Conservation (phyloP, 2,797 vertebrate species). For the Cyclura pinguis region DNA sequence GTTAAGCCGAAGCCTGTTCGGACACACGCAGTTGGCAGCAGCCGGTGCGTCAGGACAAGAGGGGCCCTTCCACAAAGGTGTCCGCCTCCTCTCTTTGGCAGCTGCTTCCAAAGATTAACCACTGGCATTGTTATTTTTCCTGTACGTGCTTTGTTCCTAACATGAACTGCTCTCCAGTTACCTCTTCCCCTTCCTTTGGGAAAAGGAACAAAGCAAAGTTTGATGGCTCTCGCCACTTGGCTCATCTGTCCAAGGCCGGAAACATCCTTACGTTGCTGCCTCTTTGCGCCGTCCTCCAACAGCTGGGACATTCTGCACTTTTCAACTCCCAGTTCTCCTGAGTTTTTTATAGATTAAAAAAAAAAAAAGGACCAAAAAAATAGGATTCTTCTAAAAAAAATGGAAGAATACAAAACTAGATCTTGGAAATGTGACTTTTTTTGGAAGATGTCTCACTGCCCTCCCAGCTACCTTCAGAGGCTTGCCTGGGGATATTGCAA, state of each 20-base stretch:
- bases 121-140: background rate
- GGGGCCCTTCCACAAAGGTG: background rate
- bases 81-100: background rate
- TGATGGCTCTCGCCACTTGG: background rate
- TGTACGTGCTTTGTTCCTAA: background rate
- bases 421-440: too few species aligned
- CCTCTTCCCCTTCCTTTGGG: conserved; percentile 12
- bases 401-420: too few species aligned
- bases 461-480: too few species aligned
- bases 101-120: background rate
- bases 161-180: background rate
- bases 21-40: background rate
- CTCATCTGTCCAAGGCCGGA: background rate
- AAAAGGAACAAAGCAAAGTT: background rate
- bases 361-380: background rate
- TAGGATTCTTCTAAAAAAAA: too few species aligned
- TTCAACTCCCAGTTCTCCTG: background rate
- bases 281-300: background rate
- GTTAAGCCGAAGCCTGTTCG: too few species aligned
- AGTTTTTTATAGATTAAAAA: background rate
- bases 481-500: too few species aligned
- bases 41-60: background rate
- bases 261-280: too few species aligned
- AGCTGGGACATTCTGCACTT: background rate
- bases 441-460: too few species aligned